Base-by-base conservation (phyloP, 2,888 invertebrate genomes). In the Listrodromus nycthemerus region DNA sequence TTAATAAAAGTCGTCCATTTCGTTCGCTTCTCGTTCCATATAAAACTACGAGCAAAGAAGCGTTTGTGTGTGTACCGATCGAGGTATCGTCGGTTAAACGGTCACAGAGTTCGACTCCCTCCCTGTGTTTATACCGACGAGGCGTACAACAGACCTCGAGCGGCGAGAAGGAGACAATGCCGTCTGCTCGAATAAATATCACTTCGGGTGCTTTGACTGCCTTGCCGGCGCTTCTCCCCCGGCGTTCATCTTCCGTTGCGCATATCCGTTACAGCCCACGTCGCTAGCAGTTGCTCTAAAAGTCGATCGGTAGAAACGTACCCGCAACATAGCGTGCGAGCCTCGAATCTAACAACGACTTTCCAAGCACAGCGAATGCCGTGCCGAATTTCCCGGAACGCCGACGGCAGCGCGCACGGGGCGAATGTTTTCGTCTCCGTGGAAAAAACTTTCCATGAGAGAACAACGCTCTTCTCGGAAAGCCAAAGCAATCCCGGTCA, bases 111-210 rank as follows among this genome's bases (percentile, higher is more conserved):
- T 10, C 45, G 63, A 70, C 7, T 27, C 19, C 8, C 66, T n/a
- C 19, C 24, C 58, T 13, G 55, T 74, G 80, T 70, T 70, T 80
- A 33, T 67, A 76, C 61, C 67, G 55, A 6, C 24, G 27, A 24
- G 16, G 16, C 21, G 27, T 16, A 30, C 30, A 30, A 27, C 71
- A 50, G 66, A 71, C 45, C 66, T 27, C 37, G 55, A 70, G 65
- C 63, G 2, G 45, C 58, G 81, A 81, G 61, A 67, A 77, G 58
- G 71, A 10, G 13, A 73, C 77, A 82, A 82, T 82, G 52, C 73
- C 73, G 73, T 82, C 77, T 61, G 77, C 61, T 67, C 61, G 67
- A 63, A 78, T 82, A 82, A 78, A 78, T 82, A 77, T 67, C 73
- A 69, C 71, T 16, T n/a, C 45, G 41, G 71, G 67, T 73, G 71